phyloP scores from a whole-genome alignment of 2,888 invertebrate species.

The Orgyia antiqua region DNA sequence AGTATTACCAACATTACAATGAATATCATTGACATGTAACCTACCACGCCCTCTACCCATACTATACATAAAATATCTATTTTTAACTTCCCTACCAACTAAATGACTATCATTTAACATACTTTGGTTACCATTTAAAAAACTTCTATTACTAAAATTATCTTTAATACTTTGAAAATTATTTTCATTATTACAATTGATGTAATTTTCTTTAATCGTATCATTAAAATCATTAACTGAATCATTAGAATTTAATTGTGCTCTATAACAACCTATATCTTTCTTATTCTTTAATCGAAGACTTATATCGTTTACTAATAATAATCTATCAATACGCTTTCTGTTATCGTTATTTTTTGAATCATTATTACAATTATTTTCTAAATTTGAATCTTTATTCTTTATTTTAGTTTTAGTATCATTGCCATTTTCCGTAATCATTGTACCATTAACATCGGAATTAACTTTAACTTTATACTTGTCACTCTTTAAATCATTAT shows the following conservation, averaged over 20 bases:
- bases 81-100: constrained; percentile 2
- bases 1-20: not conserved
- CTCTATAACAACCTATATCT: not conserved
- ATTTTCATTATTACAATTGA: not conserved
- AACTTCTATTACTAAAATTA: not conserved
- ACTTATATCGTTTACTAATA: not conserved
- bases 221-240: not conserved
- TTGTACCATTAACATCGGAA: no score
- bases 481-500: no score
- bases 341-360: no score
- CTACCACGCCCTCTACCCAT: not conserved
- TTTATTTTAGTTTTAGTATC: no score
- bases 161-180: not conserved
- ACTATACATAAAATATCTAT: not conserved
- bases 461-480: no score
- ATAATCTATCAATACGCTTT: not conserved
- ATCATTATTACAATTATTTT: no score
- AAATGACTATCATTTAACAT: constrained; percentile 5
- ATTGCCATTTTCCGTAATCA: no score
- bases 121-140: constrained; percentile 6
- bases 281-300: not conserved
- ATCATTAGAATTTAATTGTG: not conserved
- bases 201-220: not conserved
- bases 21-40: no score
- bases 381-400: no score